Evolutionary conservation across 2,113 vertebrate genomes (phyloP).

Genomic region (Seriola aureovittata): DNA sequence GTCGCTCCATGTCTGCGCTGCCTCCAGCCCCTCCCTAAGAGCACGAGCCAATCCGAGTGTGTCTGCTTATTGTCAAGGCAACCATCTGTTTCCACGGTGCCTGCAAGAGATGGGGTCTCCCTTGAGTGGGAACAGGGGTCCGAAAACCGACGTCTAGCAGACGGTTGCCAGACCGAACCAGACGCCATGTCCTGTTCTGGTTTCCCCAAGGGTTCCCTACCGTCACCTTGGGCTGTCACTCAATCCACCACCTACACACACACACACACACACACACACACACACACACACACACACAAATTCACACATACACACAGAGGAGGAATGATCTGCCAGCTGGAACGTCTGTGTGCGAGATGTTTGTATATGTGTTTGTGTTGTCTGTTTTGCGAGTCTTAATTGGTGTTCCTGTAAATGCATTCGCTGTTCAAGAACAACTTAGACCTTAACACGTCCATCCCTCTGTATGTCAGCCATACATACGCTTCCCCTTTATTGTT

Average conservation of each 20-base stretch:
- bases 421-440: constrained; percentile 8
- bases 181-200: constrained; percentile 70
- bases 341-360: constrained; percentile 35
- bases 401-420: constrained; percentile 13
- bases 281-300: constrained; percentile 30
- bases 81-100: constrained; percentile 75
- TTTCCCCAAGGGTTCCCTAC: constrained; percentile 55
- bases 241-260: constrained; percentile 44
- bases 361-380: constrained; percentile 45
- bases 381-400: constrained; percentile 15
- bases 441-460: neutral
- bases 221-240: constrained; percentile 74
- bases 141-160: constrained; percentile 67
- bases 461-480: neutral
- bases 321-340: constrained; percentile 59
- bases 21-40: constrained; percentile 31
- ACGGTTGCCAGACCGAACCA: constrained; percentile 73
- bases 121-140: constrained; percentile 66
- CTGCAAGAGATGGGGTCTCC: constrained; percentile 66
- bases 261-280: constrained; percentile 29
- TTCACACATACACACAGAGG: constrained; percentile 25
- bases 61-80: constrained; percentile 71
- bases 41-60: constrained; percentile 42
- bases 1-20: constrained; percentile 19
- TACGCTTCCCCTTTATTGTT: neutral